These are phyloP conservation scores for Pyrrhia umbra DNA, from an alignment of 2,888 invertebrate genomes.

Conservation along the genomic window DNA sequence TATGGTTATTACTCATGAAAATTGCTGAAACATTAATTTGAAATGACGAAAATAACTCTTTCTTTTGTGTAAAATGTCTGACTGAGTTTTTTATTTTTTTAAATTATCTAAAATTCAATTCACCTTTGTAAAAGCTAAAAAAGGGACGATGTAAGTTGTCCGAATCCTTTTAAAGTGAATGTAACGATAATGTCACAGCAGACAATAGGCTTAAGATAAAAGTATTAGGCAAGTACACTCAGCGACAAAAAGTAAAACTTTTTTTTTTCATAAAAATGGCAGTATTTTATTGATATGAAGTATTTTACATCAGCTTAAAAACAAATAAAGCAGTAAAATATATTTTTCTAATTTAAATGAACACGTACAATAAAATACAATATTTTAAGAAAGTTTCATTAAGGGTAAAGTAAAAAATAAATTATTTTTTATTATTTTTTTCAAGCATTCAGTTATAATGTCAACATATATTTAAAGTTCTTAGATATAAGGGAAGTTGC, in stretches of 20 bases:
- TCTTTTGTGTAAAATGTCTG: neutral
- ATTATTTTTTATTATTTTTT: neutral
- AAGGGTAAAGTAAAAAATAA: conserved; percentile 3
- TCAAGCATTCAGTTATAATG: neutral
- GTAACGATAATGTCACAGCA: conserved; percentile 11
- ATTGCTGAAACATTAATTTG: no score
- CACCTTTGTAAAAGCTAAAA: conserved; percentile 1
- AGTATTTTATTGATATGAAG: conserved; percentile 61
- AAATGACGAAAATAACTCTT: neutral
- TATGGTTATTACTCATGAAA: neutral
- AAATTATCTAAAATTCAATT: neutral
- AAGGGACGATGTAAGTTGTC: neutral
- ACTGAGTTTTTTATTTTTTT: neutral
- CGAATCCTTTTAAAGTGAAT: neutral
- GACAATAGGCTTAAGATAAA: conserved; percentile 17
- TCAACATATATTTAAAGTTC: conserved; percentile 14
- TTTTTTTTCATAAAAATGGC: conserved; percentile 34
- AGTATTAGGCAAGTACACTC: conserved; percentile 26
- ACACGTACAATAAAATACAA: neutral
- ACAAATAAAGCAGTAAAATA: neutral
- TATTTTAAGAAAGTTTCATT: conserved; percentile 5
- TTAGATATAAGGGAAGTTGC: conserved; percentile 43
- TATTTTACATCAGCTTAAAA: conserved; percentile 50
- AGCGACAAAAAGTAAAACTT: conserved; percentile 13
- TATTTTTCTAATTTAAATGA: neutral